Evolutionary conservation across 2,888 invertebrate genomes (phyloP).

Genomic region (Cryptophagus acutangulus): DNA sequence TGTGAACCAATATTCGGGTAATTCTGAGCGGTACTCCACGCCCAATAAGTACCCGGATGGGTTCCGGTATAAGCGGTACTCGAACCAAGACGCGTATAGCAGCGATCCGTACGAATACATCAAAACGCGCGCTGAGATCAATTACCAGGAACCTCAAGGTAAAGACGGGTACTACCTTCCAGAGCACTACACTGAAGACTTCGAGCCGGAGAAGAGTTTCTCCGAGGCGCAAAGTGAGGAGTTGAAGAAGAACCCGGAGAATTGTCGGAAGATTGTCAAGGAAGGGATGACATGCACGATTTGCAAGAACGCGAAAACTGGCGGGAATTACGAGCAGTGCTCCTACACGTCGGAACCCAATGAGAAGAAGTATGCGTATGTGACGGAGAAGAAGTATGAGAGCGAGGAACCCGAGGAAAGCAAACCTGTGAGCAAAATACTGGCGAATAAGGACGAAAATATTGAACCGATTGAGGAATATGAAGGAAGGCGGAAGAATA

Average conservation of each 20-base stretch:
- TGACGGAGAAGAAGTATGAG: constrained; percentile 59
- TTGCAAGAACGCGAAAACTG: constrained; percentile 69
- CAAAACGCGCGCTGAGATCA: constrained; percentile 44
- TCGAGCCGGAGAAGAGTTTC: constrained; percentile 53
- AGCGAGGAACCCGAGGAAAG: constrained; percentile 52
- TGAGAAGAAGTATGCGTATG: constrained; percentile 66
- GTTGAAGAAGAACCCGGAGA: constrained; percentile 56
- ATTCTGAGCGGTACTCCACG: constrained; percentile 38
- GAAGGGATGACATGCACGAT: constrained; percentile 66
- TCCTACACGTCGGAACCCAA: constrained; percentile 70
- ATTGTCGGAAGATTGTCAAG: constrained; percentile 60
- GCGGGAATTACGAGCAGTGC: constrained; percentile 74
- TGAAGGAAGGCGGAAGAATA: constrained; percentile 16
- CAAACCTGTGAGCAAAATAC: constrained; percentile 24
- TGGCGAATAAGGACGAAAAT: constrained; percentile 10
- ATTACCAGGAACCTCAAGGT: constrained; percentile 47
- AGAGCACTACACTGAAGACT: constrained; percentile 53
- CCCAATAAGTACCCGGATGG: constrained; percentile 29
- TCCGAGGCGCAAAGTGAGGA: constrained; percentile 61
- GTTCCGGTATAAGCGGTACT: constrained; percentile 48
- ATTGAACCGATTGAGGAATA: constrained; percentile 23
- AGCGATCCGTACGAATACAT: constrained; percentile 52
- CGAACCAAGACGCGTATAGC: constrained; percentile 41
- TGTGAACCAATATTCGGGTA: constrained; percentile 43
- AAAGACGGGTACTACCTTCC: constrained; percentile 44